Conservation (phyloP, 2,113 vertebrate species). For the Anhinga anhinga region DNA sequence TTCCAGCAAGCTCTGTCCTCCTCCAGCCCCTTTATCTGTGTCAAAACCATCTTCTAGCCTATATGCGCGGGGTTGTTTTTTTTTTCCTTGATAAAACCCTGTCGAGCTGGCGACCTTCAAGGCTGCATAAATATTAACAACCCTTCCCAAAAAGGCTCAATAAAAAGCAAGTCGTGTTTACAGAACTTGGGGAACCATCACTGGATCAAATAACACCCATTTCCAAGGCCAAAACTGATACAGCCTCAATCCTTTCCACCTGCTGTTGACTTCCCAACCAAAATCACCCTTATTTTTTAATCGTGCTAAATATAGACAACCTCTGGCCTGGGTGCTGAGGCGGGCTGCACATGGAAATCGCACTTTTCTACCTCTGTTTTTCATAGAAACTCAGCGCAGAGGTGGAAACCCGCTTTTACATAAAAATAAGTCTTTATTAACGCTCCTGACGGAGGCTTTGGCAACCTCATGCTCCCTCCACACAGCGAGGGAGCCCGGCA, state of each 20-base stretch:
- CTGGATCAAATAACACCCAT: fast-evolving
- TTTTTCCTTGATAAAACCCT: not conserved
- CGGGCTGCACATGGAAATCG: not conserved
- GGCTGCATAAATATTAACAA: not conserved
- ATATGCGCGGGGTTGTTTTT: no score
- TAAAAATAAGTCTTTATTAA: constrained; percentile 9
- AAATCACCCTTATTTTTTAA: not conserved
- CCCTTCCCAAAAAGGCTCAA: not conserved
- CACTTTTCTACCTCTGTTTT: not conserved
- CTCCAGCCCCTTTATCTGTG: not conserved
- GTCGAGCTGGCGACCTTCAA: not conserved
- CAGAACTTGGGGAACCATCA: not conserved
- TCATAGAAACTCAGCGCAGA: not conserved
- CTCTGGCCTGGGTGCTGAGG: fast-evolving
- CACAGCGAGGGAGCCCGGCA: not conserved
- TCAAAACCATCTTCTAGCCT: not conserved
- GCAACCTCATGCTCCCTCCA: not conserved
- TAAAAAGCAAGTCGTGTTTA: not conserved
- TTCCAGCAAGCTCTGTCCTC: not conserved
- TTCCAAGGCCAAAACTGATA: not conserved
- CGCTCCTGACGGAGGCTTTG: not conserved
- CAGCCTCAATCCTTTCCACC: no score
- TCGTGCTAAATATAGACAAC: not conserved
- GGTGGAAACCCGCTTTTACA: not conserved
- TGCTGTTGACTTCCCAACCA: no score